phyloP scores from a whole-genome alignment of 2,888 invertebrate species.

The Anodontia alba region DNA sequence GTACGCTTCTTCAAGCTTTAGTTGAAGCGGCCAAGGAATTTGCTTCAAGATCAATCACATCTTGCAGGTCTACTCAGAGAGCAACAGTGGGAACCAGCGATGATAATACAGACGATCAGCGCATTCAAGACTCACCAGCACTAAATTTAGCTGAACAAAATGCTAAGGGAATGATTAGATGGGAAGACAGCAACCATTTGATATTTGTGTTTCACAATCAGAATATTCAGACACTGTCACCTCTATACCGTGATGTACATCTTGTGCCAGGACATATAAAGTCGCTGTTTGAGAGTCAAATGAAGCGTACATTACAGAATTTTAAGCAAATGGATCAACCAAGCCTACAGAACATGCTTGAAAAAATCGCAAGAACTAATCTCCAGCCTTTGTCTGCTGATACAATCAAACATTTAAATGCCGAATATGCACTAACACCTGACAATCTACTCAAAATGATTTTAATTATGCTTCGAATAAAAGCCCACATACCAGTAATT shows the following conservation, averaged over 20 bases:
- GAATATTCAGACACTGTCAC: conserved; percentile 65
- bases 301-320: conserved; percentile 55
- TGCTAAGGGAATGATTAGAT: conserved; percentile 68
- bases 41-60: conserved; percentile 41
- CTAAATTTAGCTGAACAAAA: conserved; percentile 27
- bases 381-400: conserved; percentile 21
- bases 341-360: conserved; percentile 48
- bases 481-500: conserved; percentile 67
- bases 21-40: conserved; percentile 50
- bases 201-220: conserved; percentile 67
- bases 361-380: conserved; percentile 51
- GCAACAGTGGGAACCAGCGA: conserved; percentile 7
- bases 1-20: conserved; percentile 42
- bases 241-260: conserved; percentile 54
- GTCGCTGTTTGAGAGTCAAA: conserved; percentile 66
- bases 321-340: conserved; percentile 36
- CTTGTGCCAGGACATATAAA: conserved; percentile 55
- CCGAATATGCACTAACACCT: conserved; percentile 68
- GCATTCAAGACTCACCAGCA: neutral
- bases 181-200: conserved; percentile 70
- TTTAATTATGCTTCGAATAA: conserved; percentile 63
- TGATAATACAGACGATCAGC: neutral
- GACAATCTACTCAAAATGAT: conserved; percentile 75
- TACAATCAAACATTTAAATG: conserved; percentile 30
- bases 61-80: conserved; percentile 38